phyloP scores from a whole-genome alignment of 1,140 invertebrate species.

The Drosophila pandora region DNA sequence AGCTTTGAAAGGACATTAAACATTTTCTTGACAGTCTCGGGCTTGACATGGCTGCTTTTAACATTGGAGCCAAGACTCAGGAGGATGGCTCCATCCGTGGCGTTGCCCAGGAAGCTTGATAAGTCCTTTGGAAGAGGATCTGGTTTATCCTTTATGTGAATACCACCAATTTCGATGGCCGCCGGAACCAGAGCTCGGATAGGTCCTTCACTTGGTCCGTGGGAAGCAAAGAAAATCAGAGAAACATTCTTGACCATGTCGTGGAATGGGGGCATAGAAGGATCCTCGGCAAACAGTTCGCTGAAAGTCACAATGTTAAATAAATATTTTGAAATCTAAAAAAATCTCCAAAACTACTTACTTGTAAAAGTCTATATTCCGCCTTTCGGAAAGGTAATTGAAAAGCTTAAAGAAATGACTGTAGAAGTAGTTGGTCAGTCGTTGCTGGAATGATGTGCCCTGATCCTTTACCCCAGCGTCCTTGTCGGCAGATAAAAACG shows the following conservation, averaged over 20 bases:
- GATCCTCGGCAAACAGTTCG: conserved; percentile 10
- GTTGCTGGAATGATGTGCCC: conserved; percentile 15
- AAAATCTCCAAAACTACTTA: neutral
- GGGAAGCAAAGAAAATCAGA: conserved; percentile 15
- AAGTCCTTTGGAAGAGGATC: conserved; percentile 5
- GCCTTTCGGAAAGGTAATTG: neutral
- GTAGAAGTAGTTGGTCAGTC: conserved; percentile 9
- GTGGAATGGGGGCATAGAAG: conserved; percentile 3
- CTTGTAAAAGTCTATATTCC: conserved; percentile 4
- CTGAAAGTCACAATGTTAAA: neutral
- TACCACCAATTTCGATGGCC: conserved; percentile 14
- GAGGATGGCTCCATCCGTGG: conserved; percentile 85
- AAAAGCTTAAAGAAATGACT: neutral
- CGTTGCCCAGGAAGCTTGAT: conserved; percentile 83
- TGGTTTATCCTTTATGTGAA: conserved; percentile 19
- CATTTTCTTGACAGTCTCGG: conserved; percentile 77
- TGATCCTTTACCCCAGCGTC: conserved; percentile 6
- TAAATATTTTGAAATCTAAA: no score
- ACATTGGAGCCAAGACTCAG: conserved; percentile 86
- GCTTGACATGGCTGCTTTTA: conserved; percentile 74
- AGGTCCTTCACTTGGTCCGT: conserved; percentile 15
- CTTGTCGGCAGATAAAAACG: conserved; percentile 36
- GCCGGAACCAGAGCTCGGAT: conserved; percentile 13
- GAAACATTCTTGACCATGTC: conserved; percentile 9
- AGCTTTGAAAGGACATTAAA: conserved; percentile 84